Conservation (phyloP, 2,797 vertebrate species). For the Mastacembelus armatus region DNA sequence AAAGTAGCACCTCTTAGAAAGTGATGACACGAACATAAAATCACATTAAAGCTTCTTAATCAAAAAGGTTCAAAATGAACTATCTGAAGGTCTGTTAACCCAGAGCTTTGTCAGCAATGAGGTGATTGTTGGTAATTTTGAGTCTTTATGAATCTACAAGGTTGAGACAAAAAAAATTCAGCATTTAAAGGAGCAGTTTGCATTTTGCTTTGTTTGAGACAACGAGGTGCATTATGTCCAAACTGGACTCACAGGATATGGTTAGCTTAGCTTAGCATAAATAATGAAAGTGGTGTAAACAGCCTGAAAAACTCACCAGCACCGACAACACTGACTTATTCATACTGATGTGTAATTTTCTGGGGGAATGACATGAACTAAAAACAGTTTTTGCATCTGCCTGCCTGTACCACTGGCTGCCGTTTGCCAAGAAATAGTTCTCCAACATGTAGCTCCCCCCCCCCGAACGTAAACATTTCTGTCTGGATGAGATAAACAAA, state of each 20-base stretch:
- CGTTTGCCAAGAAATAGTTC: too few relatives aligned
- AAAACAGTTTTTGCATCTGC: too few relatives aligned
- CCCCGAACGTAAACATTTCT: too few relatives aligned
- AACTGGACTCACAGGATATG: background rate
- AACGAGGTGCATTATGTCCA: background rate
- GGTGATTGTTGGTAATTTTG: background rate
- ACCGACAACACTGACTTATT: too few relatives aligned
- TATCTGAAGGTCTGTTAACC: background rate
- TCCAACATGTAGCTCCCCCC: too few relatives aligned
- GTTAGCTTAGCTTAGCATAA: background rate
- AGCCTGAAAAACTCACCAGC: too few relatives aligned
- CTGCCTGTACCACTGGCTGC: too few relatives aligned
- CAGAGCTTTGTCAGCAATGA: background rate
- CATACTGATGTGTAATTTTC: too few relatives aligned
- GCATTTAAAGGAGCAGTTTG: background rate
- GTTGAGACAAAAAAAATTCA: background rate
- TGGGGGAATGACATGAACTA: too few relatives aligned
- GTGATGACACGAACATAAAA: conserved; percentile 53
- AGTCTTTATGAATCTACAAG: background rate
- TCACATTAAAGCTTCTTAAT: conserved; percentile 28
- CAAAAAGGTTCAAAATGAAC: background rate
- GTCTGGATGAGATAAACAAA: too few relatives aligned
- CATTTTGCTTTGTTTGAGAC: background rate
- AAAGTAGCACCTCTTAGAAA: conserved; percentile 81
- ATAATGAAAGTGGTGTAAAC: background rate